Base-by-base conservation (phyloP, 2,797 vertebrate genomes). In the Alosa sapidissima region DNA sequence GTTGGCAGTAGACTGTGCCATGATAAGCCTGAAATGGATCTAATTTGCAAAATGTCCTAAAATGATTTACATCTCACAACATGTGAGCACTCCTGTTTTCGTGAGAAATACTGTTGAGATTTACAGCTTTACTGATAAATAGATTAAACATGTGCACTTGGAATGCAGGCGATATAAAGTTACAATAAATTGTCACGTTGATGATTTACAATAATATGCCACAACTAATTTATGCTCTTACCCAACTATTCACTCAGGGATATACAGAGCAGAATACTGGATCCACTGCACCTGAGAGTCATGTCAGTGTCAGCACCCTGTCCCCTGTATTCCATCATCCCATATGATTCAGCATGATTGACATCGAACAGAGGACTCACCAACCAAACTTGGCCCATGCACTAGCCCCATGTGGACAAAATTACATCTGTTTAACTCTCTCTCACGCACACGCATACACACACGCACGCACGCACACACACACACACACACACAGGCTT, bases 31-130 rank as follows among this genome's bases (percentile, higher is more conserved):
- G 36, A 47, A 14, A 41, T 47, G 14, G 5, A 78, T 78, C 41
- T 21, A 19, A 45, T 47, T 21, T 78, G 72, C 72, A 78, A 78
- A 78, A 78, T 21, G 41, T 21, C 36, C 68, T 41, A 14, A 45
- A 28, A 14, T 75, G 68, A 75, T 75, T 75, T 75, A 41, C 33
- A 75, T 75, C 68, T 75, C 24, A 41, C 72, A 78, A 45, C 14
- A 78, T 47, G 41, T 78, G 72, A 19, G 41, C 41, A 21, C 72
- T 36, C 41, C 72, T 47, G 72, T 78, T 78, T 78, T 41, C 41
- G 21, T 19, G 72, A 47, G 14, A 21, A 78, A 78, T 19, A 78
- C 8, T 7, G 16, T 47, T 21, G 21, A 36, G 72, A 78, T 78
- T 78, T 78, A 78, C 72, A 47, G 41, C 8, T 7, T 78, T 45